Percentiles rank a stretch among this genome's conserved stretches.
These are phyloP conservation scores for Amphimallon solstitiale DNA, from an alignment of 2,888 invertebrate species.

Conservation along the genomic window DNA sequence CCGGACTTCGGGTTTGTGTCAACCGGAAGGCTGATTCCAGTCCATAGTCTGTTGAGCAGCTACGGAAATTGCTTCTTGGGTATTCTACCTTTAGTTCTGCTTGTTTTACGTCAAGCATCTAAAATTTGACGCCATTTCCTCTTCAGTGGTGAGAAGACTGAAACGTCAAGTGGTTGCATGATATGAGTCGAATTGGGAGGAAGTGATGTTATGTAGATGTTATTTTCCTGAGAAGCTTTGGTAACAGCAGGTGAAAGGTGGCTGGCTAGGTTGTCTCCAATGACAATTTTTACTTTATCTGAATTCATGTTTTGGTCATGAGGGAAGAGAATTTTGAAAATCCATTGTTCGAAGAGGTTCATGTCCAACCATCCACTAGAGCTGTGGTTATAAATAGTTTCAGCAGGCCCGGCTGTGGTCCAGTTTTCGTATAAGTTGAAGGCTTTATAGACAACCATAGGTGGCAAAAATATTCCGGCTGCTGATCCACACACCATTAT, in stretches of 20 bases:
- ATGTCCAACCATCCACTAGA: too few species aligned
- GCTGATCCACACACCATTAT: too few species aligned
- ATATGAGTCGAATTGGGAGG: conserved; percentile 38
- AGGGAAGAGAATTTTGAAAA: conserved; percentile 37
- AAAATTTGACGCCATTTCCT: too few species aligned
- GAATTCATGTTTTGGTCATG: conserved; percentile 12
- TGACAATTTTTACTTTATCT: conserved; percentile 40
- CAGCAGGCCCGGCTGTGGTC: too few species aligned
- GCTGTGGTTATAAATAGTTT: too few species aligned
- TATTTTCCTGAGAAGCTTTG: conserved; percentile 12
- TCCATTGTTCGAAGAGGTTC: conserved; percentile 39
- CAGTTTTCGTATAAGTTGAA: too few species aligned
- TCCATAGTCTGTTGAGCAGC: conserved; percentile 32
- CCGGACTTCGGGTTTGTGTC: conserved; percentile 20
- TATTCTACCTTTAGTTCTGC: conserved; percentile 31
- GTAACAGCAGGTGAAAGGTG: conserved; percentile 44
- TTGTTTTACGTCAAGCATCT: conserved; percentile 36
- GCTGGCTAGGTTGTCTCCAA: conserved; percentile 52
- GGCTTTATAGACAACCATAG: too few species aligned
- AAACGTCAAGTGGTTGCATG: conserved; percentile 24
- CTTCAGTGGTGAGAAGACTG: conserved; percentile 11
- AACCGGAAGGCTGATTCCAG: conserved; percentile 17
- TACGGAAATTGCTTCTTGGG: conserved; percentile 40
- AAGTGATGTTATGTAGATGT: conserved; percentile 34
- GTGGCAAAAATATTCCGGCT: too few species aligned